Base-by-base conservation (phyloP, 2,888 invertebrate genomes). In the Conus canariensis region DNA sequence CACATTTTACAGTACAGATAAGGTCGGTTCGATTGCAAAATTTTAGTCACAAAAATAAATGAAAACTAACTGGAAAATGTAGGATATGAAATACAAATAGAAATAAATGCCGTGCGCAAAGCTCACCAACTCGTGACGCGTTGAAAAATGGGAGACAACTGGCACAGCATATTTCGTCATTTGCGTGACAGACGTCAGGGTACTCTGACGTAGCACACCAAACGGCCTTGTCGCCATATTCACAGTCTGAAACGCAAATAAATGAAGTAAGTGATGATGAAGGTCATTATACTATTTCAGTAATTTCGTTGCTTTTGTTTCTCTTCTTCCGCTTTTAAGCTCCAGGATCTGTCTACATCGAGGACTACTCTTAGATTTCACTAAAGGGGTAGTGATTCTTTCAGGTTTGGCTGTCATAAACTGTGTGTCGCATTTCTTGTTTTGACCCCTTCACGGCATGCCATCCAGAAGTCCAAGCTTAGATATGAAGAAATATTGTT, bases 81-180 rank as follows among this genome's bases (percentile, higher is more conserved):
- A 80, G 12, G 80, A 80, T 80, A 80, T 80, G 25, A 80, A 25
- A 25, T n/a, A 22, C 22, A 80, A n/a, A 22, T 12, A 80, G 12
- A 80, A 25, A 25, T 80, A 80, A 25, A 25, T 80, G n/a, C 16
- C 22, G 12, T 25, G 22, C n/a, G 16, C 80, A n/a, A 80, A 64
- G 64, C 56, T 82, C n/a, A 82, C 82, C 82, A 56, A 56, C 56
- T 16, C 82, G 82, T 14, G 82, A 82, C 16, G 45, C 14, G n/a
- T 82, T 82, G 45, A 82, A 82, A n/a, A 45, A 82, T 14, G 45
- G 82, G 82, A 30, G 82, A 22, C 82, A 82, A 82, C 82, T 82
- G 16, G 82, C 82, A 12, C 45, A 82, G 45, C 82, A 82, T 10
- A 82, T 14, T 14, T 82, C 12, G 30, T 45, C 30, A 45, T 82